A percentile compares a stretch with the other conserved stretches of the same genome.
Evolutionary conservation across 2,113 vertebrate species (phyloP).

Genomic region (Erythrocercus mccallii): DNA sequence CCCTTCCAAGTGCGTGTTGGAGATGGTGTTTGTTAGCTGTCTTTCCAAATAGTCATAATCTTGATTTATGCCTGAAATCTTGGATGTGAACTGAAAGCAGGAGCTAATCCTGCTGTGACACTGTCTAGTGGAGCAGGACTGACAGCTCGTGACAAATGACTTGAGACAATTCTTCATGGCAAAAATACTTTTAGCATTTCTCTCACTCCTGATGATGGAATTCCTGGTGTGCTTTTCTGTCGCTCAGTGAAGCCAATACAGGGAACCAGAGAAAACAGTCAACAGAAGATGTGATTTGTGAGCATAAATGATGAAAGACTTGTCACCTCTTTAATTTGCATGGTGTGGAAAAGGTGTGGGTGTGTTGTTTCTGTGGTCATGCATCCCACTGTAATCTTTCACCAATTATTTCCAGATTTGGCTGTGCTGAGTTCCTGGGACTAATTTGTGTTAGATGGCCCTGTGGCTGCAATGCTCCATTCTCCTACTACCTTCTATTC

Average conservation of each 20-base stretch:
- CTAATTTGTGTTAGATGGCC: not conserved
- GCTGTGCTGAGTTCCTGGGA: not conserved
- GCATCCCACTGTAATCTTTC: not conserved
- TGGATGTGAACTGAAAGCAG: not conserved
- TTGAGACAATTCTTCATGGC: not conserved
- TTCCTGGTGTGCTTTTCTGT: not conserved
- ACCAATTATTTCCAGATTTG: not conserved
- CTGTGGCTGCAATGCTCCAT: not conserved
- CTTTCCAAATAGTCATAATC: not conserved
- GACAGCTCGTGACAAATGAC: not conserved
- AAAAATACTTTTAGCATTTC: not conserved
- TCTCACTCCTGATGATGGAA: not conserved
- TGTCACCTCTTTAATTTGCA: not conserved
- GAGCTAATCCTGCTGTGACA: not conserved
- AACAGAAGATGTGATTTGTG: not conserved
- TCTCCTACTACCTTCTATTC: not conserved
- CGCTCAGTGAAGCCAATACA: not conserved
- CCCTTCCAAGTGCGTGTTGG: not conserved
- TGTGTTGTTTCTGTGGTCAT: not conserved
- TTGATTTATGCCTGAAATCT: not conserved
- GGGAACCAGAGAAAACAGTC: not conserved
- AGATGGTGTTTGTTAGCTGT: not conserved
- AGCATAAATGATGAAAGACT: not conserved
- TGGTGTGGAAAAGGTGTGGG: not conserved
- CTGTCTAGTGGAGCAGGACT: not conserved